Base-by-base conservation (phyloP, 2,888 invertebrate genomes). In the Dasypogon diadema region DNA sequence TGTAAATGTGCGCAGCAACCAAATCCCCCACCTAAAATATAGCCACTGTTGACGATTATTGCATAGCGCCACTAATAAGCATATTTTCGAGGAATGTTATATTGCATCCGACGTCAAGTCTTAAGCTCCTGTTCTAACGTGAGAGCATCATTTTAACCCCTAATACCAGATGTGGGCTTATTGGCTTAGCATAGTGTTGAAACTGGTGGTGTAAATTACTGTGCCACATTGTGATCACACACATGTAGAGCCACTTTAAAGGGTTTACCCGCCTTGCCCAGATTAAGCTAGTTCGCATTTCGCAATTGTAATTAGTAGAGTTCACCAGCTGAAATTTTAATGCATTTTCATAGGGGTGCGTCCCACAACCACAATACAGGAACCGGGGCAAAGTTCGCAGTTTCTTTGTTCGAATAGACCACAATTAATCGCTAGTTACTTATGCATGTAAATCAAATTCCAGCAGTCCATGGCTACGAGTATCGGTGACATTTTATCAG, bases 281-380 rank as follows among this genome's bases (percentile, higher is more conserved):
- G 37, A 48, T 48, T 48, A 48, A 48, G 12, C 48, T 16, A 48
- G 48, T 14, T 4, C 48, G 12, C 48, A 48, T 48, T 48, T 48
- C 48, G 48, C 4, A 48, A 48, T 48, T 48, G 48, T 48, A 48
- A 48, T 48, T 48, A 48, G 48, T n/a, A 48, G n/a, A 48, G 10
- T 37, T 37, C 37, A 37, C 37, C 48, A n/a, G 12, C n/a, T 12
- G 12, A 48, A 48, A 14, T 48, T 48, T 48, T 8, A 48, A 48
- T 48, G 12, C 4, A 12, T 48, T 48, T 48, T 12, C 12, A 8
- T 30, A 30, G 30, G 30, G 30, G 30, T 30, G 30, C 30, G 8
- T 8, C 16, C 48, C 48, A 48, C 12, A 14, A 16, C 48, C 48
- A 48, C 12, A 14, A 16, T 2, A 48, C 48, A 8, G 48, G 12